These are phyloP conservation scores for Mico argentatus DNA, from an alignment of 2,797 vertebrate genomes.

Conservation along the genomic window DNA sequence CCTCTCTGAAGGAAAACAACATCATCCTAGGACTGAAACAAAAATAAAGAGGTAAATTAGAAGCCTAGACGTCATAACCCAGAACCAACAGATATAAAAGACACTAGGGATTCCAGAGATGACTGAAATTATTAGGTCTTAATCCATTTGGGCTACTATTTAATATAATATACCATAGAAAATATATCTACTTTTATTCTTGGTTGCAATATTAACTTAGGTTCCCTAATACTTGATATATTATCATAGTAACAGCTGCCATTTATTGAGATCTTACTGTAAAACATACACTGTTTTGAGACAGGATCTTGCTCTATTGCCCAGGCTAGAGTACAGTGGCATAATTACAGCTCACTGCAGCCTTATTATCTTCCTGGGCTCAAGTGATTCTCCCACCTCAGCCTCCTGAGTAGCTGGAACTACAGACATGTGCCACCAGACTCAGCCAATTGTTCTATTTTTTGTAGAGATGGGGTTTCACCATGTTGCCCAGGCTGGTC, in stretches of 20 bases:
- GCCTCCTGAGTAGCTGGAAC: too few relatives aligned
- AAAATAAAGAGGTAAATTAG: background rate
- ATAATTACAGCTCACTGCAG: too few relatives aligned
- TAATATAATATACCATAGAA: background rate
- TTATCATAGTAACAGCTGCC: background rate
- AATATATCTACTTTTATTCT: background rate
- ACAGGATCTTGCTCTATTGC: too few relatives aligned
- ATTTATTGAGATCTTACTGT: background rate
- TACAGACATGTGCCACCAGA: too few relatives aligned
- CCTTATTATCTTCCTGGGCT: too few relatives aligned
- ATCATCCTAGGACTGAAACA: background rate
- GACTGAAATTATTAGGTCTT: background rate
- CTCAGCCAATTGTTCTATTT: too few relatives aligned
- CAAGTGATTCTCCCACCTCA: too few relatives aligned
- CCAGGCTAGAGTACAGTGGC: too few relatives aligned
- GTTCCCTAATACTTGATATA: background rate
- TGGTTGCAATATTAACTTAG: background rate
- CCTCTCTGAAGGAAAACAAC: background rate
- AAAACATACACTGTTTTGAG: background rate
- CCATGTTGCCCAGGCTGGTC: too few relatives aligned
- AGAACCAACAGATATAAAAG: background rate
- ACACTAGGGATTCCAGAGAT: background rate
- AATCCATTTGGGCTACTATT: background rate
- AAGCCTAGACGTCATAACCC: background rate
- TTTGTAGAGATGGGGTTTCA: too few relatives aligned